phyloP scores from a whole-genome alignment of 2,113 vertebrate species.

The Xenopus borealis region DNA sequence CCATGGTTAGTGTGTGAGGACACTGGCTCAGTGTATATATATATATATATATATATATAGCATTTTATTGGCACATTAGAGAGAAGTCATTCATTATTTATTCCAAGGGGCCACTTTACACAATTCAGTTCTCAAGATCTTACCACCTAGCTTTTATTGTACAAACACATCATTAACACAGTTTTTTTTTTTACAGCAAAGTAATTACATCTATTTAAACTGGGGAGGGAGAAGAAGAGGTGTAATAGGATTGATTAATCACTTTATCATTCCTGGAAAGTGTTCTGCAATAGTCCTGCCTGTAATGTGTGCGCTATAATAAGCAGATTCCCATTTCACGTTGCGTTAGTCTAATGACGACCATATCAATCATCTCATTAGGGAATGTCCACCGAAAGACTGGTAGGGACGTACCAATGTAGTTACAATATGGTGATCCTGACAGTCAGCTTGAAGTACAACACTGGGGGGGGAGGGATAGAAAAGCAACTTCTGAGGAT shows the following conservation, averaged over 20 bases:
- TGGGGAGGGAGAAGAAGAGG: background rate
- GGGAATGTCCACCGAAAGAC: background rate
- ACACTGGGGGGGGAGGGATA: too few species aligned
- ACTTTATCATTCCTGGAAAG: background rate
- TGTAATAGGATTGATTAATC: background rate
- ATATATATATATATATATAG: too few species aligned
- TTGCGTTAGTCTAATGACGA: background rate
- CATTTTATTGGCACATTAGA: too few species aligned
- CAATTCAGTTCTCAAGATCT: too few species aligned
- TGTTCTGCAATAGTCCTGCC: background rate
- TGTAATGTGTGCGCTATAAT: background rate
- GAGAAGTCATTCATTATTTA: too few species aligned
- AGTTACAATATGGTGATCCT: background rate
- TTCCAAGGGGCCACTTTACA: too few species aligned
- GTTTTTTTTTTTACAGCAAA: background rate
- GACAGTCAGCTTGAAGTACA: too few species aligned
- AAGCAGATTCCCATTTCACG: background rate
- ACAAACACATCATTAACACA: background rate
- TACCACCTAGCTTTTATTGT: background rate
- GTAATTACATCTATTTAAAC: background rate
- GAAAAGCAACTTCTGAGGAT: too few species aligned
- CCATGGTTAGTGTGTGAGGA: too few species aligned
- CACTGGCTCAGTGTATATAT: too few species aligned
- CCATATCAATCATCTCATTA: background rate
- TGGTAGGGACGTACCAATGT: background rate